Conservation (phyloP, 2,113 vertebrate genomes). For the Sialia sialis region DNA sequence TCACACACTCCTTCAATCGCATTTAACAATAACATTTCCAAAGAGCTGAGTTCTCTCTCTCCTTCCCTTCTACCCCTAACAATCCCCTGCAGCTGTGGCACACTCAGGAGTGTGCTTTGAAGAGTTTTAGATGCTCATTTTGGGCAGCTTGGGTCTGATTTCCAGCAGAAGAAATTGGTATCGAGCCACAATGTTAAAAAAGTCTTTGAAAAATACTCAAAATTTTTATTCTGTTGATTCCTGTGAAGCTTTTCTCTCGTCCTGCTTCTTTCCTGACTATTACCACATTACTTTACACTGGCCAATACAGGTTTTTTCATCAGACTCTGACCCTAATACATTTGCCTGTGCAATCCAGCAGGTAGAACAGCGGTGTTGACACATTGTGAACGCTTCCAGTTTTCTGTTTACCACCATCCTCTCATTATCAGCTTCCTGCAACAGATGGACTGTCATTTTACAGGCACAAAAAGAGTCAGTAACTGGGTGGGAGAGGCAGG, state of each 20-base stretch:
- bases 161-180: neutral
- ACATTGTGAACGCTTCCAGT: neutral
- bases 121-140: neutral
- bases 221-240: neutral
- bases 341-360: neutral
- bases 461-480: neutral
- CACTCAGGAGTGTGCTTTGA: neutral
- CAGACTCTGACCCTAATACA: neutral
- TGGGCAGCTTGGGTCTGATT: neutral
- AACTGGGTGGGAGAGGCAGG: neutral
- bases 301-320: neutral
- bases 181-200: neutral
- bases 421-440: neutral
- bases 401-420: neutral
- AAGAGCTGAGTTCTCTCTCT: neutral
- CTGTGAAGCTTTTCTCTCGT: neutral
- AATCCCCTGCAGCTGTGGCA: neutral
- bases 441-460: neutral
- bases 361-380: neutral
- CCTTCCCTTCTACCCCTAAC: neutral
- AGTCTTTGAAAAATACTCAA: neutral
- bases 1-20: neutral
- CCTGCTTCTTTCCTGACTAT: neutral
- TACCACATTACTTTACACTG: neutral
- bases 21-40: neutral